These are phyloP conservation scores for Catajapyx aquilonaris DNA, from an alignment of 1,140 invertebrate species.

Conservation along the genomic window DNA sequence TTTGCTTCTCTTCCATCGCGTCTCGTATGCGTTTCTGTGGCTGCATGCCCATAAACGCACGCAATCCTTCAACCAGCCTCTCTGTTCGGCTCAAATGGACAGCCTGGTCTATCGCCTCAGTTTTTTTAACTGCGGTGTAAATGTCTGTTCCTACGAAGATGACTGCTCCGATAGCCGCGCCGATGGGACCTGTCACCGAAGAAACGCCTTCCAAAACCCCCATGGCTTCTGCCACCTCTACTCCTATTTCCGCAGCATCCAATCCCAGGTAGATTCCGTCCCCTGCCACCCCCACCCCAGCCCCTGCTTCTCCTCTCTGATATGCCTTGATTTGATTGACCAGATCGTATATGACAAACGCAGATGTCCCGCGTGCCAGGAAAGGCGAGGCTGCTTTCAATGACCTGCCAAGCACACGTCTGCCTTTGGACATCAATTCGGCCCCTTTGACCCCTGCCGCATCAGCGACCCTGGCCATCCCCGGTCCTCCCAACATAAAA, in stretches of 20 bases:
- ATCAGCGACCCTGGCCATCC: not conserved
- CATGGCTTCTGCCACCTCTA: slow-evolving; percentile 1
- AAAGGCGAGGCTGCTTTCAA: slow-evolving; percentile 1
- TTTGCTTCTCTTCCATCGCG: not conserved
- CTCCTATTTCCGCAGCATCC: slow-evolving; percentile 1
- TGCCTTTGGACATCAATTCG: slow-evolving; percentile 9
- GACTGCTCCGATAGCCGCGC: slow-evolving; percentile 1
- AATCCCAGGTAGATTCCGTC: slow-evolving; percentile 1
- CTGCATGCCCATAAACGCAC: not conserved
- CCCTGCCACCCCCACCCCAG: not conserved
- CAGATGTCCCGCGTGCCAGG: slow-evolving; percentile 2
- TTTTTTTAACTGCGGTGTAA: not conserved
- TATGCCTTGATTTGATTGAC: slow-evolving; percentile 2
- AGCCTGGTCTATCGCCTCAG: no score
- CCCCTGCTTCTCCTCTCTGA: not conserved
- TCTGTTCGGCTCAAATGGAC: not conserved
- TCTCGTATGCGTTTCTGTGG: not conserved
- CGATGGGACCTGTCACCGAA: slow-evolving; percentile 1
- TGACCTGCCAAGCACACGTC: not conserved
- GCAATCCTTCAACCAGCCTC: not conserved
- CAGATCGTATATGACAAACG: slow-evolving; percentile 1
- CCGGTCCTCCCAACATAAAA: not conserved
- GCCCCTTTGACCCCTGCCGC: no score
- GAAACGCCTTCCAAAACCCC: not conserved
- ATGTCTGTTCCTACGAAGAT: not conserved